phyloP scores from a whole-genome alignment of 2,797 vertebrate genomes.

The Epinephelus coioides region DNA sequence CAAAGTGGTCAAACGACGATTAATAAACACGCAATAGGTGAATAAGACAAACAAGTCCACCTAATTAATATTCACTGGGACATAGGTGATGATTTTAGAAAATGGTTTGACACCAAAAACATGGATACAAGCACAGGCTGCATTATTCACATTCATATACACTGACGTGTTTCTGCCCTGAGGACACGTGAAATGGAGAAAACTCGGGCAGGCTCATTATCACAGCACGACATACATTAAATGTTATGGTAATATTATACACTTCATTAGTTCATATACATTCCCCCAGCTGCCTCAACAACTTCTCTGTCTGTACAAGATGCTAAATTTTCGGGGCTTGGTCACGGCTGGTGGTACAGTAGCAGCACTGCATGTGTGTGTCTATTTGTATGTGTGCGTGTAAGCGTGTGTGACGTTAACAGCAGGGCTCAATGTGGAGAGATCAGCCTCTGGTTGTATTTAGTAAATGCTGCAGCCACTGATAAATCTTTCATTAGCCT shows the following conservation, averaged over 20 bases:
- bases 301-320: conserved; percentile 83
- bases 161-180: conserved; percentile 73
- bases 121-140: conserved; percentile 54
- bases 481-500: conserved; percentile 93
- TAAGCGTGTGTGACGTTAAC: conserved; percentile 82
- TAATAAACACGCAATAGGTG: conserved; percentile 19
- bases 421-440: conserved; percentile 84
- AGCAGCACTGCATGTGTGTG: conserved; percentile 49
- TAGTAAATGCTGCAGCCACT: conserved; percentile 89
- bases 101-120: conserved; percentile 67
- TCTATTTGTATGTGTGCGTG: conserved; percentile 68
- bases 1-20: conserved; percentile 21
- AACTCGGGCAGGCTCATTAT: conserved; percentile 84
- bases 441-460: conserved; percentile 90
- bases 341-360: conserved; percentile 83
- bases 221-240: conserved; percentile 87
- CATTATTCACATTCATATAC: conserved; percentile 79
- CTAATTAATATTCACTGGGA: conserved; percentile 59
- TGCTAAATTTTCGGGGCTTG: conserved; percentile 82
- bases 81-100: conserved; percentile 61
- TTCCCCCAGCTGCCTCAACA: conserved; percentile 80
- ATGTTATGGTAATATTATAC: conserved; percentile 89
- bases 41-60: conserved; percentile 31
- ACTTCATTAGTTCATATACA: conserved; percentile 89
- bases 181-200: conserved; percentile 85